These are phyloP conservation scores for Caenorhabditis becei DNA, from an alignment of 2,888 invertebrate genomes.

Conservation along the genomic window DNA sequence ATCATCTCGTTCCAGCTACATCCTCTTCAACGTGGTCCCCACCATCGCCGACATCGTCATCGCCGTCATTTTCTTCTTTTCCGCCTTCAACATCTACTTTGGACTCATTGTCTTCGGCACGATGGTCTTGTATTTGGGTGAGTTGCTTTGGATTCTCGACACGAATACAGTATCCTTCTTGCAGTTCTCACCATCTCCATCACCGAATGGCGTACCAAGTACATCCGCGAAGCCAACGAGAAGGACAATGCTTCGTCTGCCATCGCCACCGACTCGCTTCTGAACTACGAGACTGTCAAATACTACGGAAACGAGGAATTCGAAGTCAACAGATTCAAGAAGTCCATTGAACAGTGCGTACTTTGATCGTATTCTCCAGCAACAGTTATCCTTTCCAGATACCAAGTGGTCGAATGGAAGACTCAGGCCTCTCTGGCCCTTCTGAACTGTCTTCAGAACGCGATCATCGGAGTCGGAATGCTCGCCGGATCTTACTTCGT, in stretches of 20 bases:
- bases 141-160: conserved; percentile 82
- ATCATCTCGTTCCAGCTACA: conserved; percentile 61
- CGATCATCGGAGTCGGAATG: conserved; percentile 91
- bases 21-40: conserved; percentile 91
- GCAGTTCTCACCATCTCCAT: conserved; percentile 90
- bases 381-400: conserved; percentile 69
- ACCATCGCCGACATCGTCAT: conserved; percentile 94
- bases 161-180: conserved; percentile 61
- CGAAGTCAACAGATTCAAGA: conserved; percentile 90
- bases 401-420: conserved; percentile 92
- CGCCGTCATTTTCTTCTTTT: conserved; percentile 92
- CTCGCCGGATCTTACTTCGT: conserved; percentile 88
- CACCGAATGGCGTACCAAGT: conserved; percentile 99
- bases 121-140: conserved; percentile 94
- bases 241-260: conserved; percentile 94
- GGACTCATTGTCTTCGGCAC: conserved; percentile 94
- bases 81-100: conserved; percentile 93
- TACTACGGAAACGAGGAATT: conserved; percentile 96
- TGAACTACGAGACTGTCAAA: conserved; percentile 98
- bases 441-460: conserved; percentile 92
- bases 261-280: conserved; percentile 91
- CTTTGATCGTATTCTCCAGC: background rate
- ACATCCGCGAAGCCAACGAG: conserved; percentile 93
- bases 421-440: conserved; percentile 91
- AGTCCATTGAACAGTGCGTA: conserved; percentile 89